A percentile compares a stretch with the other conserved stretches of the same genome.
Evolutionary conservation across 2,888 invertebrate genomes (phyloP).

Genomic region (Tanaodytes sp.): DNA sequence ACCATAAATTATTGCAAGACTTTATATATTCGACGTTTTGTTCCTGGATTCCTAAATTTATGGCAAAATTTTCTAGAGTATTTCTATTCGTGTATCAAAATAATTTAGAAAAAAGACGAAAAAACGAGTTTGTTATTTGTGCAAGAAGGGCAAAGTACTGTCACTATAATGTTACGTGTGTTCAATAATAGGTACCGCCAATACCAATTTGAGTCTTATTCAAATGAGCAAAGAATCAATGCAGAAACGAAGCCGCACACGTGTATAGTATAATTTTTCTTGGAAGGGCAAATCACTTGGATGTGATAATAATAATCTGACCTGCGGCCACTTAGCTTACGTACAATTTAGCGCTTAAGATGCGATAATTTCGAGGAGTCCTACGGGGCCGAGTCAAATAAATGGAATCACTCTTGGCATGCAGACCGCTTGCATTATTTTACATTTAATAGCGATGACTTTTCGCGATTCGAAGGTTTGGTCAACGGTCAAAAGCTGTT

Average conservation of each 20-base stretch:
- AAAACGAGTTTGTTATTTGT: too few species aligned
- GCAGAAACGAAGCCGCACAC: constrained; percentile 57
- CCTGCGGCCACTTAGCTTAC: constrained; percentile 68
- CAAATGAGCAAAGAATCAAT: constrained; percentile 64
- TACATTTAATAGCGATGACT: constrained; percentile 1
- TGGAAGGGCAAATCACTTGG: constrained; percentile 62
- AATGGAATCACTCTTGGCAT: constrained; percentile 37
- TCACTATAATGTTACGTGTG: constrained; percentile 16
- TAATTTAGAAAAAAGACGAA: too few species aligned
- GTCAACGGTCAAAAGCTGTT: too few species aligned
- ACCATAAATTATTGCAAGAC: too few species aligned
- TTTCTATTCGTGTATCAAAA: too few species aligned
- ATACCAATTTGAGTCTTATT: constrained; percentile 63
- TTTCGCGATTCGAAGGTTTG: neutral
- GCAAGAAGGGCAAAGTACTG: constrained; percentile 1
- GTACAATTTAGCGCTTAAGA: constrained; percentile 68
- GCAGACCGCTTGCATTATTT: constrained; percentile 17
- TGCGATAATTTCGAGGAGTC: constrained; percentile 52
- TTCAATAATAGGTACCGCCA: constrained; percentile 56
- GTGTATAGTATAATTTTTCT: constrained; percentile 64
- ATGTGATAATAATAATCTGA: constrained; percentile 70
- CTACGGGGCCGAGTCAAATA: constrained; percentile 40
- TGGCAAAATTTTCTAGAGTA: too few species aligned
- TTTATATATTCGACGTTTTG: too few species aligned
- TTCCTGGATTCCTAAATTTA: too few species aligned